phyloP scores from a whole-genome alignment of 2,888 invertebrate species.

The Listrodromus nycthemerus region DNA sequence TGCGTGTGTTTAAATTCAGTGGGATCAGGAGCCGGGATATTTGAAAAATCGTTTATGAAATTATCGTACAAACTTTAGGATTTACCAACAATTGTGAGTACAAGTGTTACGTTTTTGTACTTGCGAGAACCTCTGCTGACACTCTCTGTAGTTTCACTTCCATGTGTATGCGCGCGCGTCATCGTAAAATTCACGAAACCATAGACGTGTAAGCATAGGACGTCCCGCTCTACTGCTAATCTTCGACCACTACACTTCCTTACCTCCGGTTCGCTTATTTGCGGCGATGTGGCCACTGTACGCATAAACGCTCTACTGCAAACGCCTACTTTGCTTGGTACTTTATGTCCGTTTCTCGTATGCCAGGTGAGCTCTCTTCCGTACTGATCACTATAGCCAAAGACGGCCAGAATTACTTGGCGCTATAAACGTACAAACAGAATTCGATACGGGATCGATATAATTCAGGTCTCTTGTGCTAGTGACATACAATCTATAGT shows the following conservation, averaged over 20 bases:
- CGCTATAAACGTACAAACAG: too few species aligned
- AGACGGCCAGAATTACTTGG: too few species aligned
- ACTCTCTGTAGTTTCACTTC: neutral
- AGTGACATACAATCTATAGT: too few species aligned
- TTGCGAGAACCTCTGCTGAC: neutral
- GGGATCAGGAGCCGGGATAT: neutral
- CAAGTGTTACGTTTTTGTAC: neutral
- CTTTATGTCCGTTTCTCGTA: neutral
- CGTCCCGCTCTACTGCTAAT: neutral
- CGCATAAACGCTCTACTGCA: neutral
- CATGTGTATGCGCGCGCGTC: conserved; percentile 11
- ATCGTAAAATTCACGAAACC: conserved; percentile 10
- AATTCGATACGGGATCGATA: too few species aligned
- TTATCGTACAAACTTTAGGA: neutral
- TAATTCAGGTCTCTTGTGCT: too few species aligned
- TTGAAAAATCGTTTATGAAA: neutral
- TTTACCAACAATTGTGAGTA: neutral
- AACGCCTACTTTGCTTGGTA: neutral
- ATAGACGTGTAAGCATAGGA: conserved; percentile 4
- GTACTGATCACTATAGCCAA: neutral
- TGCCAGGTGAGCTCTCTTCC: neutral
- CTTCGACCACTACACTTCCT: neutral
- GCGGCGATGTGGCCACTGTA: neutral
- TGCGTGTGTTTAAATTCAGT: neutral
- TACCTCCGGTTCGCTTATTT: neutral